Base-by-base conservation (phyloP, 1,140 invertebrate species). In the Drosophila nigromelanica region DNA sequence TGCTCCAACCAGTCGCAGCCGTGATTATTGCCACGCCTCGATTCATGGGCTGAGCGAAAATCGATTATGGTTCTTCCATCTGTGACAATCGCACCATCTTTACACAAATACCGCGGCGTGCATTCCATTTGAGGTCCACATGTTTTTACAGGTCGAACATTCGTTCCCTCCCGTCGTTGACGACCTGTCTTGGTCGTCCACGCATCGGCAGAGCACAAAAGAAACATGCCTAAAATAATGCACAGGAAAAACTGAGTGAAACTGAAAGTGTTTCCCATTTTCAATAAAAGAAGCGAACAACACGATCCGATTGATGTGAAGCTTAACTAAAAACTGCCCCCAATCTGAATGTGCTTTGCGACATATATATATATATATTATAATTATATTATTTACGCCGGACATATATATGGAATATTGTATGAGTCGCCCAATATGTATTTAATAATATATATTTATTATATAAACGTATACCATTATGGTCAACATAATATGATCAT, bases 71-170 rank as follows among this genome's bases (percentile, higher is more conserved):
- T 18, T 45, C 18, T 12, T 3, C 66, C 66, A 18, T 69, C 48
- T 12, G 5, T 54, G 7, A 37, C 30, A 1, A 12, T 4, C 15
- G 6, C 0, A 27, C 47, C 18, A 1, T 15, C 11, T 15, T 21
- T 12, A 30, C 66, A 69, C 30, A 69, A 30, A 39, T 52, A 8
- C 39, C 14, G 18, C 0, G 30, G 18, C 10, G 51, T 47, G 37
- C 66, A 69, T 30, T 45, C 39, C 58, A 7, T 54, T 6, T 21
- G 1, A 21, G 2, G 0, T 5, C 66, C 66, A 50, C 64, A 68
- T 2, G 35, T 0, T 14, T 7, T 50, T 7, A 10, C 21, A 6
- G 3, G 18, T 18, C 1, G 18, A 18, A 1, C 18, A 18, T 18
- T 1, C 2, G 1, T 18, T 18, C 1, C 18, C 18, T 1, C 1